phyloP scores from a whole-genome alignment of 2,888 invertebrate species.

The Myopa testacea region DNA sequence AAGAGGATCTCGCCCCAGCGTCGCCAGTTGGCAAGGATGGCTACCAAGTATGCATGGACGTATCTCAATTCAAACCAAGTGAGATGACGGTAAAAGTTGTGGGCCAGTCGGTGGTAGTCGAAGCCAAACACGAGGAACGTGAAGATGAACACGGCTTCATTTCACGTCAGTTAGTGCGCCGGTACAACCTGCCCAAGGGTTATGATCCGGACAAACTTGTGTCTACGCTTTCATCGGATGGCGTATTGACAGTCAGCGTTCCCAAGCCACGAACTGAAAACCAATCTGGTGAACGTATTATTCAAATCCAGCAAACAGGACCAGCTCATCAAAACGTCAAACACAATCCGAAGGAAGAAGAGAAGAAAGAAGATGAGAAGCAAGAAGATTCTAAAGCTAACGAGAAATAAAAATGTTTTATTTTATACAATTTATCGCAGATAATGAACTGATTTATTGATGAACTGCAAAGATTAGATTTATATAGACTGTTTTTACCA shows the following conservation, averaged over 20 bases:
- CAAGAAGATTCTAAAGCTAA: too few species aligned
- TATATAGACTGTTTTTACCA: too few species aligned
- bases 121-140: conserved; percentile 79
- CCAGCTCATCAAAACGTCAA: conserved; percentile 55
- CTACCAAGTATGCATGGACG: conserved; percentile 77
- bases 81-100: conserved; percentile 78
- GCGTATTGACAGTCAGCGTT: conserved; percentile 79
- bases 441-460: too few species aligned
- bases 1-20: too few species aligned
- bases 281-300: conserved; percentile 53
- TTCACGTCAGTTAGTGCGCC: conserved; percentile 81
- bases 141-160: conserved; percentile 80
- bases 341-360: conserved; percentile 34
- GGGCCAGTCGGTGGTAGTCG: conserved; percentile 70
- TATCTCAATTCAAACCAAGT: conserved; percentile 77
- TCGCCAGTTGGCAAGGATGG: too few species aligned
- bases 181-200: conserved; percentile 75
- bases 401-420: too few species aligned
- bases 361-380: too few species aligned
- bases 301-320: conserved; percentile 60
- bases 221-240: conserved; percentile 83
- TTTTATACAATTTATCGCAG: too few species aligned
- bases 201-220: too few species aligned
- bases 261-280: conserved; percentile 68
- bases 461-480: too few species aligned